phyloP scores from a whole-genome alignment of 2,797 vertebrate genomes.

The Danio choprae region DNA sequence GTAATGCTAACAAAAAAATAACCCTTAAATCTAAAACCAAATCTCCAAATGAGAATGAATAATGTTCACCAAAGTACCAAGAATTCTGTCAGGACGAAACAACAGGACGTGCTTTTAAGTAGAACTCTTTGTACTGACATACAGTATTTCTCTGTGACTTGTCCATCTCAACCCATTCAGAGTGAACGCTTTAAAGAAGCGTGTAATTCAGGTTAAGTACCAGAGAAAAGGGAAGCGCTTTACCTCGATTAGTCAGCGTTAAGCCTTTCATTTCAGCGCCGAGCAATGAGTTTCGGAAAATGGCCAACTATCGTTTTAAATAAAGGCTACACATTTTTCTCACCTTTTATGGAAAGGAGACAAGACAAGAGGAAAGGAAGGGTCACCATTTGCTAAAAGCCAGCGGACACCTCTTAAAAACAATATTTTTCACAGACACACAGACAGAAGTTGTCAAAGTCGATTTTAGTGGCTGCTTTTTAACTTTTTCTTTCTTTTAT shows the following conservation, averaged over 20 bases:
- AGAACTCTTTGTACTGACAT: conserved; percentile 29
- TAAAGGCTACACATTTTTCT: conserved; percentile 31
- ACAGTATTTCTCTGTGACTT: not conserved
- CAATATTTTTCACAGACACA: conserved; percentile 24
- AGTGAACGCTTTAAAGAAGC: conserved; percentile 38
- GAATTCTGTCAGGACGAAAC: conserved; percentile 14
- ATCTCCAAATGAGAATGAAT: not conserved
- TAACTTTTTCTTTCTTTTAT: conserved; percentile 62
- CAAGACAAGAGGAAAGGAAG: conserved; percentile 11
- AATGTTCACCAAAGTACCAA: not conserved
- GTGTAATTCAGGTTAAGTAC: conserved; percentile 46
- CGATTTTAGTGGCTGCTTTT: conserved; percentile 66
- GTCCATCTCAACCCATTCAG: conserved; percentile 24
- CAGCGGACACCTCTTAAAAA: conserved; percentile 62
- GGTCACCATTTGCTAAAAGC: conserved; percentile 55
- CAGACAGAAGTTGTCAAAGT: conserved; percentile 63
- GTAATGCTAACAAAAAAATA: too few species aligned
- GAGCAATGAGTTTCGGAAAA: conserved; percentile 24
- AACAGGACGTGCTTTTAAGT: not conserved
- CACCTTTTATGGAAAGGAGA: conserved; percentile 33
- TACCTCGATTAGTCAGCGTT: conserved; percentile 38
- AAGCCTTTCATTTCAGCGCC: conserved; percentile 35
- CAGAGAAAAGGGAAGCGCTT: conserved; percentile 43
- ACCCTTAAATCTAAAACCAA: not conserved
- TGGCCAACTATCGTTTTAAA: conserved; percentile 32